A percentile compares a stretch with the other conserved stretches of the same genome.
phyloP scores from a whole-genome alignment of 2,113 vertebrate genomes.

The Galbula dea region DNA sequence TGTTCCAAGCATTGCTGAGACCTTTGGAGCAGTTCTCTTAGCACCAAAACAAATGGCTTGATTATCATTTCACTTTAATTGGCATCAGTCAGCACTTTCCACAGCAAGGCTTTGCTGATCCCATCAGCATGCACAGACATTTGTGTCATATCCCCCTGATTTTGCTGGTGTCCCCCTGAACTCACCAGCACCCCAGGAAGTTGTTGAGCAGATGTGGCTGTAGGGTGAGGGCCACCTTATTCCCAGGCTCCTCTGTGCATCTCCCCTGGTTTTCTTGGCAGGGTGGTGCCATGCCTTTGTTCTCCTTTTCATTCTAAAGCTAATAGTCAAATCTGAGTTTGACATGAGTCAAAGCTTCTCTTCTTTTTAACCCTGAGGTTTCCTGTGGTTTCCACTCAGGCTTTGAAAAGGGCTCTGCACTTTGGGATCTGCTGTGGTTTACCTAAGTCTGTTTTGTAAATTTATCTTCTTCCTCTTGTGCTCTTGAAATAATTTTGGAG shows the following conservation, averaged over 20 bases:
- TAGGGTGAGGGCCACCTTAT: neutral
- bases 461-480: conserved; percentile 10
- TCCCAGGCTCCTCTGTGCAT: neutral
- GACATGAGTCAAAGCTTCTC: neutral
- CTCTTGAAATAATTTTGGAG: conserved; percentile 6
- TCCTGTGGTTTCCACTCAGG: neutral
- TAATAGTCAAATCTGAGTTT: neutral
- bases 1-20: neutral
- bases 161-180: neutral
- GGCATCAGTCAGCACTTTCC: conserved; percentile 32
- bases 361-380: neutral
- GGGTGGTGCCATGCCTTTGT: neutral
- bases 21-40: neutral
- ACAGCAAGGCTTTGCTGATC: neutral
- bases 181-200: neutral
- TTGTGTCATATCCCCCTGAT: neutral
- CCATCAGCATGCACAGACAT: neutral
- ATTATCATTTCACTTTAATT: conserved; percentile 43
- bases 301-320: neutral
- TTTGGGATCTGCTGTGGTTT: neutral
- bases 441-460: neutral
- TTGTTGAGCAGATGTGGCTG: neutral
- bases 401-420: neutral
- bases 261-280: neutral
- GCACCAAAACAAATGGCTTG: conserved; percentile 40